Evolutionary conservation across 2,113 vertebrate genomes (phyloP), one percentile per base, ranked within the genome.

Genomic region (Phasianus colchicus): DNA sequence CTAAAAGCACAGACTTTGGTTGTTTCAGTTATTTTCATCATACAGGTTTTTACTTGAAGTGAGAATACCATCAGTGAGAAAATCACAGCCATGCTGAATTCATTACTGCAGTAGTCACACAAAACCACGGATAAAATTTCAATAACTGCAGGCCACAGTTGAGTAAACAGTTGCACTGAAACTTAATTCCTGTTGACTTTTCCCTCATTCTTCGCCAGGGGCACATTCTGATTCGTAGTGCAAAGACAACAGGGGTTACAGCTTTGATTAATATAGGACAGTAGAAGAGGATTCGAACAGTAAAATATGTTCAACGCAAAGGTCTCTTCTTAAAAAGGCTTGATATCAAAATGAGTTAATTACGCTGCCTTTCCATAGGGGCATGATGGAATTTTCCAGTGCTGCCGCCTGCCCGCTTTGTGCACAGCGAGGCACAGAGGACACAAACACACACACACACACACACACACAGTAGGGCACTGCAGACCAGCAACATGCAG

Each of bases 171-270:
- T 99, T 99, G 98, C 98, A 98, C 98, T 99, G 99, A 99, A 99
- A 99, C 98, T 98, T 99, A 99, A 99, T 99, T 99, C 99, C 98
- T 99, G 99, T 99, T 99, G 99, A 99, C 99, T 99, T 99, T 99
- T 98, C 98, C 99, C 98, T 99, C 98, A 98, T 98, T 98, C 98
- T 98, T 98, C 97, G 99, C 99, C 98, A 99, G 98, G 98, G 98
- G 99, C 98, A 98, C 98, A 98, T 99, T 99, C 98, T 98, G 98
- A 98, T 99, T 99, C 93, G 96, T 97, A 98, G 98, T 97, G 98
- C 98, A 98, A 98, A 99, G 99, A 99, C 98, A 99, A 98, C 98
- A 98, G 98, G 98, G 98, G 98, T 98, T 99, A 98, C 97, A 98
- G 98, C 98, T 99, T 98, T 99, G 99, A 99, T 99, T 98, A 99